Evolutionary conservation across 2,113 vertebrate genomes (phyloP), one percentile per base, ranked within the genome.

Genomic region (Barbus barbus): DNA sequence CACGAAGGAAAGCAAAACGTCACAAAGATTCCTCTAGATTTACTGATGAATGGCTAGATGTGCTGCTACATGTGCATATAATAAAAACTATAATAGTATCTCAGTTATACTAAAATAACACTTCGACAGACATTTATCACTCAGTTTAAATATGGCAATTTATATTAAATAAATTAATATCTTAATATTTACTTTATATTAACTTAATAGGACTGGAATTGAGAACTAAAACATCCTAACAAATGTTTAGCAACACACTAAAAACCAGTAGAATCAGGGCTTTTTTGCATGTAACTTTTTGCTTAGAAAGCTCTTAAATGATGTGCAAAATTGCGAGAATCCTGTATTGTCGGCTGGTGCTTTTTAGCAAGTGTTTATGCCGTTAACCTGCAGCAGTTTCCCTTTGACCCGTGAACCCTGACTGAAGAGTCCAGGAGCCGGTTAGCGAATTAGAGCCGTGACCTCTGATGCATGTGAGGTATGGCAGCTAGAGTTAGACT

Each of bases 381-480:
- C 26, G 44, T 81, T 28, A 81, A 67, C 61, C 78, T 80, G 77
- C n/a, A 61, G 36, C 56, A 8, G 53, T 33, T 78, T 38, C 22
- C 53, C 9, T 18, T 67, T 81, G 24, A 48, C 78, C 78, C 11
- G n/a, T 9, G 26, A 51, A 67, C 14, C 14, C 18, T 31, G 78
- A 81, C 9, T n/a, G 41, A 81, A 51, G 60, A 28, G 56, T 44
- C 22, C 56, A 20, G 56, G 53, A 72, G 83, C 28, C 56, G 36
- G 51, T 28, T 58, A 65, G 67, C 26, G 46, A 63, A 83, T 83
- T 36, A 85, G 24, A 61, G 69, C 33, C 41, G 48, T 83, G 81
- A 80, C 81, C 87, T 76, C 61, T 83, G 77, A 76, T 71, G 67
- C 53, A 60, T 81, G 76, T 69, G 26, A 33, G 65, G 61, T 78